Base-by-base conservation (phyloP, 2,888 invertebrate species). In the Drosophila flavopinicola region DNA sequence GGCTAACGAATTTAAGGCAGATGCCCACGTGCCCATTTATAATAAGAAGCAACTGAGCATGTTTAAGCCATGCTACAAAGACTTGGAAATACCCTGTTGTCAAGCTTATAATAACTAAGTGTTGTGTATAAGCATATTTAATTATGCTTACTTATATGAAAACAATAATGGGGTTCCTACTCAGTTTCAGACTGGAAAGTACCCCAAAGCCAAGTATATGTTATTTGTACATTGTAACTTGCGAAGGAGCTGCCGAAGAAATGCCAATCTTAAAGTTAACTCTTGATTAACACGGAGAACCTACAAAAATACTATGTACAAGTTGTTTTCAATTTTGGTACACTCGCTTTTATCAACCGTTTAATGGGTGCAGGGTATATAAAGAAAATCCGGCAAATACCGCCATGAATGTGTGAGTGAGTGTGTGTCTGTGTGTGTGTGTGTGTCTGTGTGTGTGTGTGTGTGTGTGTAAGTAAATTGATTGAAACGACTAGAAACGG, bases 401-500 rank as follows among this genome's bases (percentile, higher is more conserved):
- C 48, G 27, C 38, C 38, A 35, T 39, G 52, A 47, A 39, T 68
- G 51, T 51, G 29, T 51, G 41, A 20, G 20, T 39, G 20, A 15
- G 5, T 30, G 23, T 49, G 3, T 29, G 25, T 53, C 37, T 30
- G 29, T 51, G 23, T 59, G 39, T 45, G 23, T 60, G 24, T 33
- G 39, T 65, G 48, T 47, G 48, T 47, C 44, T 13, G 38, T 37
- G 17, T 44, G 15, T 57, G 39, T 57, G 20, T 58, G 37, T 41
- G 42, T 52, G 39, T 54, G 48, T 51, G 61, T 24, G 70, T 33
- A 49, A 75, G 76, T 71, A 76, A 76, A 85, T 85, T 88, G 88
- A 88, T 88, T 88, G 85, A 88, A 80, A 87, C 85, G 88, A 80
- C 88, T 80, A 76, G 83, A 84, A 79, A 76, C 88, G 85, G 83